These are phyloP conservation scores for Ascidia mentula DNA, from an alignment of 23 tunicate genomes.

Conservation along the genomic window DNA sequence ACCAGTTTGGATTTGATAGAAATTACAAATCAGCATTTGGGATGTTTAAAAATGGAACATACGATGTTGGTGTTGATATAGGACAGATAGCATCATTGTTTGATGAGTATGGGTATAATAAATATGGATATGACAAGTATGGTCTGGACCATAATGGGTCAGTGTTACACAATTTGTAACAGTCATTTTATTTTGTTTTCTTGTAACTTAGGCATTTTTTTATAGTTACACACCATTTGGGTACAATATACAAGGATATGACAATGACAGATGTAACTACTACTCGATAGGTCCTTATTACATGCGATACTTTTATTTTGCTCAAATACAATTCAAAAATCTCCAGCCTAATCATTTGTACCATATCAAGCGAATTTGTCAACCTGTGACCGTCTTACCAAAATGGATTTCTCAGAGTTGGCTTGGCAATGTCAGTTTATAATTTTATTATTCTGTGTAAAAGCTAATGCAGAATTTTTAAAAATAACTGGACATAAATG, in stretches of 20 bases:
- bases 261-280: constrained; percentile 70
- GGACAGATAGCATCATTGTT: constrained; percentile 70
- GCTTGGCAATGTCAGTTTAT: constrained; percentile 56
- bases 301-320: constrained; percentile 63
- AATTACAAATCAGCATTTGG: constrained; percentile 68
- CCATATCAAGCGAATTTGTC: constrained; percentile 59
- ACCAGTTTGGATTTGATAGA: constrained; percentile 71
- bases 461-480: neutral
- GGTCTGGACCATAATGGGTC: constrained; percentile 79
- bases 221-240: constrained; percentile 66
- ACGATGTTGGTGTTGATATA: constrained; percentile 42
- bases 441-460: neutral
- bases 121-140: constrained; percentile 47
- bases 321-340: constrained; percentile 36
- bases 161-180: neutral
- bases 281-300: constrained; percentile 57
- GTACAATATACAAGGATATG: constrained; percentile 50
- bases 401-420: constrained; percentile 51
- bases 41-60: constrained; percentile 52
- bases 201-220: neutral
- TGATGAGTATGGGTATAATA: constrained; percentile 69
- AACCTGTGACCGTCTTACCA: constrained; percentile 56
- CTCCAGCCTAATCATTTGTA: constrained; percentile 25
- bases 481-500: no score
- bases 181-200: neutral